Percentiles rank a stretch among this genome's conserved stretches.
Evolutionary conservation across 2,797 vertebrate genomes (phyloP).

Genomic region (Clarias fuscus): DNA sequence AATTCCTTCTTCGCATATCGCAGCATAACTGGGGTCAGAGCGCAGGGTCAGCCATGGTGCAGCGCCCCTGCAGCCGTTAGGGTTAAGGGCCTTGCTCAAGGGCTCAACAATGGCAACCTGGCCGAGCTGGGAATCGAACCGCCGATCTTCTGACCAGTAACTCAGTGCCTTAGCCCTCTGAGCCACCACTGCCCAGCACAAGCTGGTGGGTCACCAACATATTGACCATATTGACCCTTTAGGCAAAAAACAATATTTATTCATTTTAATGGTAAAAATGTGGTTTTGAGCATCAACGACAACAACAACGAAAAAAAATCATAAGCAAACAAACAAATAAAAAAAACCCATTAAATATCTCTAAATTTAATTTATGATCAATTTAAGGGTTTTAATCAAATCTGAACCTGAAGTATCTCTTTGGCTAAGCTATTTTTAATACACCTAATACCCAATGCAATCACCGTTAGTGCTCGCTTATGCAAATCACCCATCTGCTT

Average conservation of each 20-base stretch:
- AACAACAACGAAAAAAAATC: not conserved
- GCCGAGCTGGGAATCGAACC: too few relatives aligned
- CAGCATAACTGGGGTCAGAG: too few relatives aligned
- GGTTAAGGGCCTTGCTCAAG: too few relatives aligned
- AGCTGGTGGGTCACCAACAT: not conserved
- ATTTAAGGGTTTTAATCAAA: constrained; percentile 39
- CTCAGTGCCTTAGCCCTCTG: too few relatives aligned
- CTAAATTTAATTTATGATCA: constrained; percentile 30
- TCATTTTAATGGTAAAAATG: not conserved
- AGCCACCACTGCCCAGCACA: too few relatives aligned
- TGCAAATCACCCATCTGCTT: constrained; percentile 60
- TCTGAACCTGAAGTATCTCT: constrained; percentile 36
- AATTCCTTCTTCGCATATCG: too few relatives aligned
- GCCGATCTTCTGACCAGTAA: too few relatives aligned
- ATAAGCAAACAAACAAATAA: not conserved
- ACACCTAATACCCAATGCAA: constrained; percentile 53
- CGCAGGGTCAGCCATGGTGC: too few relatives aligned
- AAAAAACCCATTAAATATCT: not conserved
- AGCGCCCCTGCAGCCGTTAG: too few relatives aligned
- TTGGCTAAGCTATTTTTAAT: constrained; percentile 55
- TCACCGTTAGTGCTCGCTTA: constrained; percentile 42
- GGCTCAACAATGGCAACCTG: too few relatives aligned
- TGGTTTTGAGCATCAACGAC: not conserved
- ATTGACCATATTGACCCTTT: not conserved
- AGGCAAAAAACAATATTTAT: not conserved